These are phyloP conservation scores for Rhyacophila evoluta DNA, from an alignment of 2,888 invertebrate species.

Conservation along the genomic window DNA sequence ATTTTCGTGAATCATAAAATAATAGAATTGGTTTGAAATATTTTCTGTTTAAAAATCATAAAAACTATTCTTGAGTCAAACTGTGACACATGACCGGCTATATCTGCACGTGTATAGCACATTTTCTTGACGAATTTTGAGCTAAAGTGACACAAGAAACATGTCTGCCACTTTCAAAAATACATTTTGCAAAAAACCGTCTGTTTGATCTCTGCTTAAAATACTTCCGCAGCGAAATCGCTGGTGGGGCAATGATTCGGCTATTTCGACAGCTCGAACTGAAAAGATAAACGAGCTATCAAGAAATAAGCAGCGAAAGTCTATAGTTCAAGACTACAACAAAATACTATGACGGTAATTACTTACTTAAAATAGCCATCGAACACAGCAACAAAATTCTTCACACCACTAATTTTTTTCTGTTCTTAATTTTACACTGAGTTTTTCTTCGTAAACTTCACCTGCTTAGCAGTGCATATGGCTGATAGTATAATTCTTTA, in stretches of 20 bases:
- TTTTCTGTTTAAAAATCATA: not conserved
- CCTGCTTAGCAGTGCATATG: too few relatives aligned
- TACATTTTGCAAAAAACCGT: not conserved
- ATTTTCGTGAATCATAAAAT: too few relatives aligned
- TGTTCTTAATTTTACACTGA: too few relatives aligned
- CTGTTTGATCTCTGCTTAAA: not conserved
- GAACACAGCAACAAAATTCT: too few relatives aligned
- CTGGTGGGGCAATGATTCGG: not conserved
- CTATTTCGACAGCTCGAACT: not conserved
- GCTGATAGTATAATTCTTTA: too few relatives aligned
- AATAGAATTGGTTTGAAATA: not conserved
- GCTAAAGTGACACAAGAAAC: not conserved
- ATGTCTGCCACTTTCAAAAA: not conserved
- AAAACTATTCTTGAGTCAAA: not conserved
- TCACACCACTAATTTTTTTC: too few relatives aligned
- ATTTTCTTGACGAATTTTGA: not conserved
- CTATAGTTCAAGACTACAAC: too few relatives aligned
- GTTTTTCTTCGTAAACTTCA: too few relatives aligned
- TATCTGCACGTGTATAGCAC: constrained; percentile 14
- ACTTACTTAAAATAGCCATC: not conserved
- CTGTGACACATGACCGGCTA: not conserved
- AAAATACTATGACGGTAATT: too few relatives aligned
- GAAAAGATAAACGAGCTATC: not conserved
- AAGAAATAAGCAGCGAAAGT: too few relatives aligned
- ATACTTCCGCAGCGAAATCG: not conserved